Conservation (phyloP, 1,140 invertebrate species). For the Matsumurasca onukii region DNA sequence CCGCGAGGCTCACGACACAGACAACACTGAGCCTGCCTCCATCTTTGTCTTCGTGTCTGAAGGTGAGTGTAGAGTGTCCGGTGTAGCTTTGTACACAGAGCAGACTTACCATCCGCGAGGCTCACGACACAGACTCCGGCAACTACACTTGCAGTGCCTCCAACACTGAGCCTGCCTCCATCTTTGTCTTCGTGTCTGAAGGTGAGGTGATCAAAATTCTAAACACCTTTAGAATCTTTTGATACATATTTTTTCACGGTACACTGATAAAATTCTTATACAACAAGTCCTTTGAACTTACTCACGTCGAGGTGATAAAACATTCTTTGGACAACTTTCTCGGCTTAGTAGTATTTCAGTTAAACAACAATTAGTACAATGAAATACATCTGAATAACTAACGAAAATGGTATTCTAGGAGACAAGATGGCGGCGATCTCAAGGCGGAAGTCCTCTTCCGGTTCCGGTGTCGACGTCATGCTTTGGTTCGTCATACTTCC, state of each 20-base stretch:
- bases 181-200: conserved; percentile 88
- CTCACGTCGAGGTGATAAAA: too few species aligned
- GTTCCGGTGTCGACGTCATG: conserved; percentile 40
- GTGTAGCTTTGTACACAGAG: too few species aligned
- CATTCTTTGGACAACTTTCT: too few species aligned
- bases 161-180: conserved; percentile 85
- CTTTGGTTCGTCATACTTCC: conserved; percentile 41
- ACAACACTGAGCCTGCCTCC: conserved; percentile 85
- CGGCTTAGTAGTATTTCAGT: too few species aligned
- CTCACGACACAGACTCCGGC: conserved; percentile 81
- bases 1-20: conserved; percentile 79
- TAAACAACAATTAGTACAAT: too few species aligned
- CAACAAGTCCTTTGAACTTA: too few species aligned
- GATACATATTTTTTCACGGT: too few species aligned
- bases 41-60: conserved; percentile 89
- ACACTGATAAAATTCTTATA: too few species aligned
- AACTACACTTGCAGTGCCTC: conserved; percentile 90
- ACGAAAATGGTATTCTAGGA: conserved; percentile 35
- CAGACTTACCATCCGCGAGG: conserved; percentile 77
- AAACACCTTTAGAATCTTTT: too few species aligned
- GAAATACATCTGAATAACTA: too few species aligned
- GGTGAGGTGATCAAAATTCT: too few species aligned
- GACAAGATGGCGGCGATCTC: conserved; percentile 42
- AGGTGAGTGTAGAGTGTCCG: too few species aligned
- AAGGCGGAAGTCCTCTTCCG: conserved; percentile 38